Percentiles rank a stretch among this genome's conserved stretches.
Conservation (phyloP, 2,113 vertebrate species). For the Cryptomyrus ogoouensis region DNA sequence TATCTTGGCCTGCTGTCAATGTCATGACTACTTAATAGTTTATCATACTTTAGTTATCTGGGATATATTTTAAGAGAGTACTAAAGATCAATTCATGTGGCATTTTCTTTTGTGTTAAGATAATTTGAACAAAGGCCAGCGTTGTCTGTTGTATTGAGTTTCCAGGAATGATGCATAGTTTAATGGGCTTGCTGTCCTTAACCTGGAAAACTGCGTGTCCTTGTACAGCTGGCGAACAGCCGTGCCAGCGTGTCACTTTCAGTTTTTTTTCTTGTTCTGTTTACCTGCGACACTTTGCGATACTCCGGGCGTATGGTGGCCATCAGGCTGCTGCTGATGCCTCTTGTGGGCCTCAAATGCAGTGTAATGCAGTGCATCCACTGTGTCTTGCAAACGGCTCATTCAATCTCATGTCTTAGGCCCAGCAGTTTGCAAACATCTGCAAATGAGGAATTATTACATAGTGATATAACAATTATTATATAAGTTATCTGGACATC, state of each 20-base stretch:
- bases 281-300: not conserved
- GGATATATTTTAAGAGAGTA: not conserved
- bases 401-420: not conserved
- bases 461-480: not conserved
- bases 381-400: not conserved
- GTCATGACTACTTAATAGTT: not conserved
- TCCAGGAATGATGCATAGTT: not conserved
- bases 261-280: not conserved
- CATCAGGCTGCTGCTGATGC: not conserved
- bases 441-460: not conserved
- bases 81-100: not conserved
- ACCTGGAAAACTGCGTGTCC: not conserved
- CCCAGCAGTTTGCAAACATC: not conserved
- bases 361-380: not conserved
- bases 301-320: not conserved
- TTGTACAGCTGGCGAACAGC: not conserved
- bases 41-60: not conserved
- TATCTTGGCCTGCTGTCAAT: not conserved
- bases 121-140: not conserved
- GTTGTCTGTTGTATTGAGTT: not conserved
- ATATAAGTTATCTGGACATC: not conserved
- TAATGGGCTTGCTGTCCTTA: not conserved
- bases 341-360: not conserved
- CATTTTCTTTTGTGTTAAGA: not conserved
- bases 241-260: not conserved